Conservation (phyloP, 1,140 invertebrate genomes). For the Patella vulgata region DNA sequence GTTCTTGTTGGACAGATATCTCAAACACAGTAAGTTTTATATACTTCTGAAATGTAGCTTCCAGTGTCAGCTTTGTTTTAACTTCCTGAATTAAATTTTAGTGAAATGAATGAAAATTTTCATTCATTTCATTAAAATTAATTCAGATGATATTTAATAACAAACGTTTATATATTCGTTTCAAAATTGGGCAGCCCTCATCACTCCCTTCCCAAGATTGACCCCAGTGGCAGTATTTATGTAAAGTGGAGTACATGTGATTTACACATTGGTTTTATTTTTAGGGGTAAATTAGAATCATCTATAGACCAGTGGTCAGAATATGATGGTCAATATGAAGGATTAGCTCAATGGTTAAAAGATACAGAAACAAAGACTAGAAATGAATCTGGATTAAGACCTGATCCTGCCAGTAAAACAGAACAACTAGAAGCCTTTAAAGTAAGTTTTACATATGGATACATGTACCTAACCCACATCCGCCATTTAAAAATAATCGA, state of each 20-base stretch:
- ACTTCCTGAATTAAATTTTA: too few species aligned
- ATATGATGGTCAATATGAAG: constrained; percentile 82
- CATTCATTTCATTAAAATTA: too few species aligned
- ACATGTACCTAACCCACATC: too few species aligned
- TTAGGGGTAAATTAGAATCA: constrained; percentile 72
- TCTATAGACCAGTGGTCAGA: constrained; percentile 82
- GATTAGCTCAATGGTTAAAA: constrained; percentile 84
- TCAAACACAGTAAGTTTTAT: constrained; percentile 72
- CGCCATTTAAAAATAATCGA: too few species aligned
- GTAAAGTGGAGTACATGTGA: too few species aligned
- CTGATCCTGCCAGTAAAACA: constrained; percentile 77
- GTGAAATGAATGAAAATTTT: too few species aligned
- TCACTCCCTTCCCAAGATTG: too few species aligned
- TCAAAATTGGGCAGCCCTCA: too few species aligned
- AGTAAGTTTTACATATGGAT: constrained; percentile 37
- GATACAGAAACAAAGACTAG: constrained; percentile 84
- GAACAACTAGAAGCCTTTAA: constrained; percentile 74
- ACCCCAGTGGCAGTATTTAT: too few species aligned
- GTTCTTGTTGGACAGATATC: constrained; percentile 75
- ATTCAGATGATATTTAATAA: too few species aligned
- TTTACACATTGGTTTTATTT: constrained; percentile 4
- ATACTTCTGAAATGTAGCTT: background rate
- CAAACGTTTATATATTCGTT: too few species aligned
- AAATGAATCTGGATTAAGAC: constrained; percentile 72
- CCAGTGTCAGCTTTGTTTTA: too few species aligned